Base-by-base conservation (phyloP, 1,140 invertebrate genomes). In the Drosophila kikkawai region DNA sequence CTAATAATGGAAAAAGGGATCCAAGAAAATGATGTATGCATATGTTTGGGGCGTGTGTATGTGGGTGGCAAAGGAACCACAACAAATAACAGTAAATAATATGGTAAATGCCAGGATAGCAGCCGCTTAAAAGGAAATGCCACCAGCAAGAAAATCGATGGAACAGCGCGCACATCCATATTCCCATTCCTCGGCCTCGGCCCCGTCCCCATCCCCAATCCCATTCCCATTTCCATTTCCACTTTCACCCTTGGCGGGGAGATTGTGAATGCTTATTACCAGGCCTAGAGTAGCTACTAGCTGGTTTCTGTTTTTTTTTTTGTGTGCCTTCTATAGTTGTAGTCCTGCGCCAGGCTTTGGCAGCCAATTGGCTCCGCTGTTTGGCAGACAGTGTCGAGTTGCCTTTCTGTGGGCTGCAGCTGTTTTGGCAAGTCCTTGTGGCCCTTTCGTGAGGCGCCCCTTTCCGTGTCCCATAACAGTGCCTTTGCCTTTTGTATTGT, bases 11-110 rank as follows among this genome's bases (percentile, higher is more conserved):
- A 44, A 86, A 75, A 61, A 42, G 67, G 57, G 45, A 55, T 19
- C 47, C 63, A 65, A 44, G 74, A 61, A 61, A 75, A 65, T 65
- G 47, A 78, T 68, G 68, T 79, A 79, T 70, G 75, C 67, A 70
- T 78, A 57, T 58, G 65, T 67, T 60, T 51, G 41, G 67, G 37
- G 50, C 53, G 66, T 59, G 42, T 36, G 41, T 57, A 37, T 55
- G 39, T 41, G 47, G 42, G 50, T 51, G 50, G 50, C 45, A 37
- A 60, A 71, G 55, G 47, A 80, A 60, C 78, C 81, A 86, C 74
- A 85, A 78, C 68, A 85, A 81, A 78, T 82, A 82, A 75, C 65
- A 86, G 79, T 76, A 87, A 87, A 86, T 86, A 85, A 75, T 79
- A 66, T 82, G 70, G 82, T 65, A 80, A 83, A 59, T 71, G 82